Conservation (phyloP, 2,888 invertebrate genomes). For the Crepidodera aurea region DNA sequence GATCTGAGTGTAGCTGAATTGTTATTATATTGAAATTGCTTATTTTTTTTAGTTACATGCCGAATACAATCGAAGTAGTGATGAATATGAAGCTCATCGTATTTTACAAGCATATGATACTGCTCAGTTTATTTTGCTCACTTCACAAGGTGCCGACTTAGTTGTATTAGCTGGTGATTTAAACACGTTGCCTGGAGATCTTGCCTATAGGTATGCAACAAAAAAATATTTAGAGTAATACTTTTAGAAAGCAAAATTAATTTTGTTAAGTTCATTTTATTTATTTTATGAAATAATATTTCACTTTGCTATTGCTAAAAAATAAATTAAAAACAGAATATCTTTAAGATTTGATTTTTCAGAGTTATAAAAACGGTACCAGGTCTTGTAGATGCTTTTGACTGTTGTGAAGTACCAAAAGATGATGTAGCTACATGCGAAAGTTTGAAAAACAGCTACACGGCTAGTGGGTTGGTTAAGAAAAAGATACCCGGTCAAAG, state of each 20-base stretch:
- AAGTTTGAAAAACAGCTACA: slow-evolving; percentile 84
- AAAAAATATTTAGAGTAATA: too few relatives aligned
- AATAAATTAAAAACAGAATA: too few relatives aligned
- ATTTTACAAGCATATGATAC: slow-evolving; percentile 94
- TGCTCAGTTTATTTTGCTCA: slow-evolving; percentile 91
- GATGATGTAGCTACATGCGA: slow-evolving; percentile 76
- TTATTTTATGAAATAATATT: too few relatives aligned
- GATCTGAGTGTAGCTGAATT: too few relatives aligned
- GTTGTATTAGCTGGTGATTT: slow-evolving; percentile 93
- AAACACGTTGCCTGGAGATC: slow-evolving; percentile 88
- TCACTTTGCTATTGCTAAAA: too few relatives aligned
- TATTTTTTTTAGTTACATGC: slow-evolving; percentile 82
- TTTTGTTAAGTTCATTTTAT: too few relatives aligned
- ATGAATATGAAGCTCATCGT: slow-evolving; percentile 92
- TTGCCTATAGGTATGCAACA: slow-evolving; percentile 70
- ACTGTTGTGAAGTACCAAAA: slow-evolving; percentile 50
- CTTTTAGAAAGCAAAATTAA: too few relatives aligned
- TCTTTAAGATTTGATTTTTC: too few relatives aligned
- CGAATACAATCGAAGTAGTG: slow-evolving; percentile 84
- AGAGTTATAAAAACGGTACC: slow-evolving; percentile 68
- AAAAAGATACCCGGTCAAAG: slow-evolving; percentile 78
- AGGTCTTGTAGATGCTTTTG: slow-evolving; percentile 65
- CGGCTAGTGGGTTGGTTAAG: slow-evolving; percentile 65
- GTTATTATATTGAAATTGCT: neutral
- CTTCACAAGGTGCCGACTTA: slow-evolving; percentile 79